phyloP scores from a whole-genome alignment of 1,140 invertebrate species.

The Lutraria rhynchaena region DNA sequence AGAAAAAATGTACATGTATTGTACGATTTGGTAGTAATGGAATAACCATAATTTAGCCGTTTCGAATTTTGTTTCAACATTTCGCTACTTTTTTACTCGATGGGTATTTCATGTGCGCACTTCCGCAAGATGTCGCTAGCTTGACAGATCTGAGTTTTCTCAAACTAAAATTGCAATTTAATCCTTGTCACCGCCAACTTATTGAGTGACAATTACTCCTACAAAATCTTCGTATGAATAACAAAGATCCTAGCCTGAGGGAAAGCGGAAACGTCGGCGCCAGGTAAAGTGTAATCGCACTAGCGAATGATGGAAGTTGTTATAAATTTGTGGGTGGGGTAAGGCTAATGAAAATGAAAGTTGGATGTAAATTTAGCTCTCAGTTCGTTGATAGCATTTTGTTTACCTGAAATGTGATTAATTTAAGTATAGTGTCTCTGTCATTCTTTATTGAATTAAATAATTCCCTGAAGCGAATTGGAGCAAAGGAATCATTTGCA shows the following conservation, averaged over 20 bases:
- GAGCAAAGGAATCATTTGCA: too few species aligned
- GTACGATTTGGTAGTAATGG: too few species aligned
- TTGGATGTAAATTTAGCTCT: background rate
- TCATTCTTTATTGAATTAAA: background rate
- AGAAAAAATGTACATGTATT: too few species aligned
- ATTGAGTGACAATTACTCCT: slow-evolving; percentile 32
- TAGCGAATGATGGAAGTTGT: too few species aligned
- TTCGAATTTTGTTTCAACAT: too few species aligned
- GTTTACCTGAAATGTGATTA: background rate
- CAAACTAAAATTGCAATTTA: slow-evolving; percentile 8
- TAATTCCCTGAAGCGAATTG: background rate
- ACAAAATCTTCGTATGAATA: slow-evolving; percentile 76
- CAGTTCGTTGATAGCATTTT: background rate
- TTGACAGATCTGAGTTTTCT: slow-evolving; percentile 39
- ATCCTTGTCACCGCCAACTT: background rate
- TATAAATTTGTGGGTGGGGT: slow-evolving; percentile 32
- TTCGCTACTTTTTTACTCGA: too few species aligned
- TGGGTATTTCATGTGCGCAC: too few species aligned
- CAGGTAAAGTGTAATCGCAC: slow-evolving; percentile 62
- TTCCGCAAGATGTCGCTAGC: slow-evolving; percentile 54
- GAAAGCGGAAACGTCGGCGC: slow-evolving; percentile 74
- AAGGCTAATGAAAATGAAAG: slow-evolving; percentile 41
- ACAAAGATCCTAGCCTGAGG: slow-evolving; percentile 21
- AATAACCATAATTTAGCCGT: too few species aligned
- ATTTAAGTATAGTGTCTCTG: background rate